Conservation (phyloP, 2,888 invertebrate species). For the Nowickia ferox region DNA sequence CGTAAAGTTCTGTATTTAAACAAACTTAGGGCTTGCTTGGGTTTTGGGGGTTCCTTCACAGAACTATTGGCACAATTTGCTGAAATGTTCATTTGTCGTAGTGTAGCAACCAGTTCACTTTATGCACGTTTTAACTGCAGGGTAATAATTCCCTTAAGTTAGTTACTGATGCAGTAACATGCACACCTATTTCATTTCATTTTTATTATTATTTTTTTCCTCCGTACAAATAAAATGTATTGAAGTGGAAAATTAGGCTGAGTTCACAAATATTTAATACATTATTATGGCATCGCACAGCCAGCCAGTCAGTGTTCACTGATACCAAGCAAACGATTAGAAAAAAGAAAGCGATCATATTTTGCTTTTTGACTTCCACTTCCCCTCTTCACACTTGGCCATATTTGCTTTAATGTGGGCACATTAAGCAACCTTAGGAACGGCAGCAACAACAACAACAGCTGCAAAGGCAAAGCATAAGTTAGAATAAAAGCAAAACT, state of each 20-base stretch:
- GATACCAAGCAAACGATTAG: background rate
- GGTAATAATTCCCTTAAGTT: background rate
- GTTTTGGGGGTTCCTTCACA: too few species aligned
- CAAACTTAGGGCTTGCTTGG: too few species aligned
- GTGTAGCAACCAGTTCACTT: background rate
- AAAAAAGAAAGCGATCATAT: slow-evolving; percentile 27
- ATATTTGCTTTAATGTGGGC: slow-evolving; percentile 43
- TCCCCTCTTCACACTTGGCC: slow-evolving; percentile 14
- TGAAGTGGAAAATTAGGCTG: slow-evolving; percentile 60
- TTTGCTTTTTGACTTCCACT: slow-evolving; percentile 37
- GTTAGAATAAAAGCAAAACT: slow-evolving; percentile 39
- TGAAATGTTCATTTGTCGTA: too few species aligned
- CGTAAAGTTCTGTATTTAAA: too few species aligned
- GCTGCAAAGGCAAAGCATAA: background rate
- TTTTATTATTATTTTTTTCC: background rate
- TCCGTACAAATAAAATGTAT: slow-evolving; percentile 55
- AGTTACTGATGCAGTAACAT: background rate
- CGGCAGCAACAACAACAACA: slow-evolving; percentile 13
- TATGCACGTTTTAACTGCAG: background rate
- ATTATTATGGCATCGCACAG: background rate
- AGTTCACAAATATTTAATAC: slow-evolving; percentile 53
- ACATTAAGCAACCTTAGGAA: background rate
- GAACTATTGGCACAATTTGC: too few species aligned
- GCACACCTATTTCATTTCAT: slow-evolving; percentile 1
- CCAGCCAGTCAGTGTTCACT: background rate